Percentiles rank a stretch among this genome's conserved stretches.
Conservation (phyloP, 2,888 invertebrate genomes). For the Nebria salina region DNA sequence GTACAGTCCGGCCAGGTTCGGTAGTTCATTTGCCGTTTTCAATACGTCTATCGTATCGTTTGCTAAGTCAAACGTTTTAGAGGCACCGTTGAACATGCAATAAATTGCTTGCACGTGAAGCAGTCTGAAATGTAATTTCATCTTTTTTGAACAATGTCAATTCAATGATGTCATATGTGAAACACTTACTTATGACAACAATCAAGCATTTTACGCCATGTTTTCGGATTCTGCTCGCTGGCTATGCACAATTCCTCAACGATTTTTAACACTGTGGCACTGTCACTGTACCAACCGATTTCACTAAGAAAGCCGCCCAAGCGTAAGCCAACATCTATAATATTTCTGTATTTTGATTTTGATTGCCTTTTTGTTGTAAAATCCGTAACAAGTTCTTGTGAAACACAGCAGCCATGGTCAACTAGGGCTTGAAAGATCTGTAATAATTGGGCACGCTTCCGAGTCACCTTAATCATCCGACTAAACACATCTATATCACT, state of each 20-base stretch:
- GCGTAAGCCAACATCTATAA: slow-evolving; percentile 57
- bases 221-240: slow-evolving; percentile 66
- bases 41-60: slow-evolving; percentile 66
- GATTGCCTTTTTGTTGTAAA: slow-evolving; percentile 51
- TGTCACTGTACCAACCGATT: slow-evolving; percentile 86
- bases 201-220: slow-evolving; percentile 77
- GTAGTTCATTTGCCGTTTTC: slow-evolving; percentile 59
- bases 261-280: slow-evolving; percentile 75
- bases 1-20: slow-evolving; percentile 77
- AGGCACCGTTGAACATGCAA: slow-evolving; percentile 82
- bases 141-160: background rate
- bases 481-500: slow-evolving; percentile 76
- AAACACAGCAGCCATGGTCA: slow-evolving; percentile 54
- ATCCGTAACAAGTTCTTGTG: slow-evolving; percentile 47
- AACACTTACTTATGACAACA: slow-evolving; percentile 82
- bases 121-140: slow-evolving; percentile 69
- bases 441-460: slow-evolving; percentile 73
- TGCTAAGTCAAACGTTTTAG: slow-evolving; percentile 74
- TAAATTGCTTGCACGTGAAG: slow-evolving; percentile 85
- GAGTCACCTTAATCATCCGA: slow-evolving; percentile 74
- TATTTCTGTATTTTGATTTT: slow-evolving; percentile 51
- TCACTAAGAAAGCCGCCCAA: slow-evolving; percentile 84
- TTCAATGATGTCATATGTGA: too few species aligned
- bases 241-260: slow-evolving; percentile 74
- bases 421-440: slow-evolving; percentile 75